Percentiles rank a stretch among this genome's conserved stretches.
These are phyloP conservation scores for Bugulina stolonifera DNA, from an alignment of 2,888 invertebrate species.

Conservation along the genomic window DNA sequence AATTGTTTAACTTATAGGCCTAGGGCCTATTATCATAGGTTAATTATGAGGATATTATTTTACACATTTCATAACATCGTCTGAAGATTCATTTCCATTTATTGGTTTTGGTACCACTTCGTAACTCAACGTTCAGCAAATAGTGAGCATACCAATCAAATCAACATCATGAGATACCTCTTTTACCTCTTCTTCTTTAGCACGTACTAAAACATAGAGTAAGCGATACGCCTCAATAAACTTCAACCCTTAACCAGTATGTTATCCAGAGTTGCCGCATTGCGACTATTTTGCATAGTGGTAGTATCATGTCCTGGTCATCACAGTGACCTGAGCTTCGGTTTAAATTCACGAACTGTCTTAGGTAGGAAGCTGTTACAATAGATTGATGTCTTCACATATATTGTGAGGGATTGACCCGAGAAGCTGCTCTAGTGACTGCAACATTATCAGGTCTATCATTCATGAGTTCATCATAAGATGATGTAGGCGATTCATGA, in stretches of 20 bases:
- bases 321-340: not conserved
- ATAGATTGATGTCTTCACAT: not conserved
- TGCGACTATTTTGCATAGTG: not conserved
- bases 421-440: not conserved
- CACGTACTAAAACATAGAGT: not conserved
- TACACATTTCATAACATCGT: no score
- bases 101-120: no score
- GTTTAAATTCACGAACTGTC: not conserved
- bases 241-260: not conserved
- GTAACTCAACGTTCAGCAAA: no score
- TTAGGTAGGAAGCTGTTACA: not conserved
- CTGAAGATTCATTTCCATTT: no score
- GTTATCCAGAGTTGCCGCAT: not conserved
- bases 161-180: no score
- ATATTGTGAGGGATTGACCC: not conserved
- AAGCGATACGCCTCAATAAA: not conserved
- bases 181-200: not conserved
- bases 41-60: no score
- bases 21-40: no score
- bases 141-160: no score
- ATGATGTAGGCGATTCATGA: not conserved
- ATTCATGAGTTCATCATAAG: not conserved
- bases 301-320: not conserved
- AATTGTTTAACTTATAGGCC: no score
- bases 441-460: not conserved